Conservation (phyloP, 2,113 vertebrate genomes). For the Thamnaconus septentrionalis region DNA sequence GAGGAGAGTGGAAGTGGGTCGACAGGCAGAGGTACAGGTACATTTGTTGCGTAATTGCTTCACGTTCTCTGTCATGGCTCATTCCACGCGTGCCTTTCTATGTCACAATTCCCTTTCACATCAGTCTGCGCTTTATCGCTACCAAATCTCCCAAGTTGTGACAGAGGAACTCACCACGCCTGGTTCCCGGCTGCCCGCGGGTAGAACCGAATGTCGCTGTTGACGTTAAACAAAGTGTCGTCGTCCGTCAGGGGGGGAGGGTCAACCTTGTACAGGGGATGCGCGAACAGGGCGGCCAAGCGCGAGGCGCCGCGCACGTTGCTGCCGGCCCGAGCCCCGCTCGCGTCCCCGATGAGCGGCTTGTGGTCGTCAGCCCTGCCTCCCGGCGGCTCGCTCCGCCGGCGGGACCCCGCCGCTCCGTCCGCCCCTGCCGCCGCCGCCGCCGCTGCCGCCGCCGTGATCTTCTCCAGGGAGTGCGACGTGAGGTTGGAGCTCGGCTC, state of each 20-base stretch:
- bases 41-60: no score
- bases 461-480: slow-evolving; percentile 84
- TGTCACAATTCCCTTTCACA: no score
- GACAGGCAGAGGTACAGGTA: no score
- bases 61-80: no score
- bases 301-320: slow-evolving; percentile 56
- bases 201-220: slow-evolving; percentile 89
- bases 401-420: slow-evolving; percentile 40
- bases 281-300: slow-evolving; percentile 82
- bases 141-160: slow-evolving; percentile 6
- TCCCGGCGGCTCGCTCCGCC: slow-evolving; percentile 35
- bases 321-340: slow-evolving; percentile 37
- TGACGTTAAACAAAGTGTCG: slow-evolving; percentile 91
- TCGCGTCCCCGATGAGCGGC: slow-evolving; percentile 63
- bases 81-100: no score
- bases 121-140: not conserved
- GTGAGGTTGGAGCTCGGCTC: slow-evolving; percentile 88
- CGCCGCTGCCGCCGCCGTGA: slow-evolving; percentile 57
- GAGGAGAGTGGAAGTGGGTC: no score
- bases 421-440: slow-evolving; percentile 55
- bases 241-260: slow-evolving; percentile 80
- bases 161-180: slow-evolving; percentile 83
- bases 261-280: slow-evolving; percentile 82
- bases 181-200: slow-evolving; percentile 83
- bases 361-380: slow-evolving; percentile 56